Percentiles rank a stretch among this genome's conserved stretches.
These are phyloP conservation scores for Drosophila ogumai DNA, from an alignment of 1,140 invertebrate genomes.

Conservation along the genomic window DNA sequence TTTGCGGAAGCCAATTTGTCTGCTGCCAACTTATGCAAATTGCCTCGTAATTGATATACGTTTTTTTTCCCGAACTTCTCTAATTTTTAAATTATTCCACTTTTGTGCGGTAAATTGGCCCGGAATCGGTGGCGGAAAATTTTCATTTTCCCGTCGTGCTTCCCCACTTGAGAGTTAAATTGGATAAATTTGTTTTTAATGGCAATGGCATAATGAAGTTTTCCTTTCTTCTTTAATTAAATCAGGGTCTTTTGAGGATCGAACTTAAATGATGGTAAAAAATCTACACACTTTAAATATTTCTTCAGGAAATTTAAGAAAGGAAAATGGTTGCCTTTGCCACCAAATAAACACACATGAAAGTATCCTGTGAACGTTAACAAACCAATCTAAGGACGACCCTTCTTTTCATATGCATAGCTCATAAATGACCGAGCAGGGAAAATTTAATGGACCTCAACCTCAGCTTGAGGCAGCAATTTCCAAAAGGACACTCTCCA, in stretches of 20 bases:
- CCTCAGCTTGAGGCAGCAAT: slow-evolving; percentile 44
- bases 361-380: slow-evolving; percentile 34
- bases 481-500: slow-evolving; percentile 33
- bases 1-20: slow-evolving; percentile 37
- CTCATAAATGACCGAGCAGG: slow-evolving; percentile 61
- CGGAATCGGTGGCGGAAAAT: slow-evolving; percentile 24
- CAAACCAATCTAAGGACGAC: slow-evolving; percentile 36
- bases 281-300: background rate
- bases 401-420: slow-evolving; percentile 70
- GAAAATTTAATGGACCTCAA: slow-evolving; percentile 74
- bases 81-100: slow-evolving; percentile 42
- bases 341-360: slow-evolving; percentile 28
- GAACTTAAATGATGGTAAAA: background rate
- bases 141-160: slow-evolving; percentile 3
- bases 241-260: slow-evolving; percentile 3
- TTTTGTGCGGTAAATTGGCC: slow-evolving; percentile 36
- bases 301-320: background rate
- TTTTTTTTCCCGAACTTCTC: slow-evolving; percentile 15
- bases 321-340: background rate
- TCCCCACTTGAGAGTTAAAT: slow-evolving; percentile 28
- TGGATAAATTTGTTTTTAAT: slow-evolving; percentile 48
- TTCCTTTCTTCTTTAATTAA: slow-evolving; percentile 26
- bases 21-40: slow-evolving; percentile 51
- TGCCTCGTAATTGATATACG: slow-evolving; percentile 53
- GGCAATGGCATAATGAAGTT: slow-evolving; percentile 30